phyloP scores from a whole-genome alignment of 2,113 vertebrate species.

The Manacus vitellinus region DNA sequence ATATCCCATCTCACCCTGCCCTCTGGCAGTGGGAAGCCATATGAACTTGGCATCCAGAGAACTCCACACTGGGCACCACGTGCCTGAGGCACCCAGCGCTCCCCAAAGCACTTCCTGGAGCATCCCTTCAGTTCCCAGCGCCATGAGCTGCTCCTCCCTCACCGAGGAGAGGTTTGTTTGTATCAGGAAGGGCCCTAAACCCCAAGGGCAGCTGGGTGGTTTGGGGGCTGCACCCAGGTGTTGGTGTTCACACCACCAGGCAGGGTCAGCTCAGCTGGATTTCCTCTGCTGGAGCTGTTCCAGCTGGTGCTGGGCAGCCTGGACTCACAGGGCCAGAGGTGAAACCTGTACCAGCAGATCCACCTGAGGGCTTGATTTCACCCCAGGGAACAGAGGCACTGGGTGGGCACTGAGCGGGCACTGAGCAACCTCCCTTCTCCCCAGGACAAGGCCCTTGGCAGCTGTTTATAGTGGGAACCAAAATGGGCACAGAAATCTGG shows the following conservation, averaged over 20 bases:
- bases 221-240: fast-evolving
- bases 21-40: neutral
- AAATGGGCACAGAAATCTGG: neutral
- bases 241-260: neutral
- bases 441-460: neutral
- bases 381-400: neutral
- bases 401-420: neutral
- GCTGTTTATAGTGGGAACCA: fast-evolving
- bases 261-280: neutral
- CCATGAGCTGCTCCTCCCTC: neutral
- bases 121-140: fast-evolving
- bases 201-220: neutral
- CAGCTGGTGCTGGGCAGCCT: neutral
- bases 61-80: too few relatives aligned
- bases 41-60: neutral
- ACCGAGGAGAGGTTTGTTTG: fast-evolving
- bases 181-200: neutral
- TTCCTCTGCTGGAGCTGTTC: neutral
- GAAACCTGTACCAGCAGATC: neutral
- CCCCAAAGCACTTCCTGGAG: neutral
- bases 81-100: neutral
- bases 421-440: too few relatives aligned
- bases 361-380: neutral
- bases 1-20: neutral
- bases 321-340: fast-evolving